Conservation (phyloP, 2,888 invertebrate species). For the Eutolmus rufibarbis region DNA sequence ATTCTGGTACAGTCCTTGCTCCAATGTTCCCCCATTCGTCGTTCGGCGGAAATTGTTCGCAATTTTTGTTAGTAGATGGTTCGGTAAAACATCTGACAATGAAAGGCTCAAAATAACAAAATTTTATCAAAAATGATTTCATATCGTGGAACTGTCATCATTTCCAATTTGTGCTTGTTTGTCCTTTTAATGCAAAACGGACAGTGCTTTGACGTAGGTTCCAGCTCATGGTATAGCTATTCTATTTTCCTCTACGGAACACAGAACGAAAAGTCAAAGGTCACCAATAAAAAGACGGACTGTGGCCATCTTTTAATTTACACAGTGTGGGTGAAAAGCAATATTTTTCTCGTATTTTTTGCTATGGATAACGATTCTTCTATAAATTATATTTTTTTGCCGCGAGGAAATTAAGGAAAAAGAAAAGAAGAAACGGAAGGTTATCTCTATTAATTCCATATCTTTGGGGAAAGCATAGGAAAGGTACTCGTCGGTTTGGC, state of each 20-base stretch:
- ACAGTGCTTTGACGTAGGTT: neutral
- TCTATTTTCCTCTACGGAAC: neutral
- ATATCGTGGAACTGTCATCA: neutral
- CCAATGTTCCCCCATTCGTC: neutral
- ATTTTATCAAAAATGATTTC: neutral
- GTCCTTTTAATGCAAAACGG: neutral
- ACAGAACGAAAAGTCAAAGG: neutral
- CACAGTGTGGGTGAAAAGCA: neutral
- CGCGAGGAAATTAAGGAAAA: neutral
- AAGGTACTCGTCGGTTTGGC: neutral
- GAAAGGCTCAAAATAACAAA: neutral
- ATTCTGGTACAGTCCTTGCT: neutral
- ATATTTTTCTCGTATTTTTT: neutral
- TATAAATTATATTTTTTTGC: neutral
- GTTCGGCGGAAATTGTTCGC: neutral
- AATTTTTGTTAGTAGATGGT: neutral
- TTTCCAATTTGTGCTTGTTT: neutral
- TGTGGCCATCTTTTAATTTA: neutral
- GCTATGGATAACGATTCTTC: neutral
- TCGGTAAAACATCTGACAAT: neutral
- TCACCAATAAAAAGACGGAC: neutral
- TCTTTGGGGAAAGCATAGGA: neutral
- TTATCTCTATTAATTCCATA: neutral
- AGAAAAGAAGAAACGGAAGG: neutral
- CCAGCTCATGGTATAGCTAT: neutral